Conservation (phyloP, 2,113 vertebrate genomes). For the Varanus komodoensis region DNA sequence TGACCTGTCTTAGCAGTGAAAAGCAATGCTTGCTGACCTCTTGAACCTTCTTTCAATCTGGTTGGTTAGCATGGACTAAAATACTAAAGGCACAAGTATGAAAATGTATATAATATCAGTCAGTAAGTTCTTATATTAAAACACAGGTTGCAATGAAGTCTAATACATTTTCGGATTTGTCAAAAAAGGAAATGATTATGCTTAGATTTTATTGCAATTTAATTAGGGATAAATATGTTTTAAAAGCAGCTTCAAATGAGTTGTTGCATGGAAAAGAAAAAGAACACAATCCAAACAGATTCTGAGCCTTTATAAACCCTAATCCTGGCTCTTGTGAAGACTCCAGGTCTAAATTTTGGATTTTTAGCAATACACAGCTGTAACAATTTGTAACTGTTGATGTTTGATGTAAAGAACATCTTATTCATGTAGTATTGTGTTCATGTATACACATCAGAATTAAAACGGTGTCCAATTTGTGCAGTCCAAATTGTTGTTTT, state of each 20-base stretch:
- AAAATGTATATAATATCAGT: not conserved
- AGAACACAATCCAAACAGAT: not conserved
- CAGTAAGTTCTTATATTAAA: not conserved
- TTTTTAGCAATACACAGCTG: not conserved
- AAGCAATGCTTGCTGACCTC: not conserved
- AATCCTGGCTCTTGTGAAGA: not conserved
- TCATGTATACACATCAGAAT: not conserved
- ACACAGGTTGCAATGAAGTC: not conserved
- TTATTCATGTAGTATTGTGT: not conserved
- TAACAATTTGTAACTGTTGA: not conserved
- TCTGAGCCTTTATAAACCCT: not conserved
- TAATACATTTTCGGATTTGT: not conserved
- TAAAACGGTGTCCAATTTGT: not conserved
- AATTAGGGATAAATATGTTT: not conserved
- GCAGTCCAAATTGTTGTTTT: not conserved
- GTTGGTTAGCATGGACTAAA: no score
- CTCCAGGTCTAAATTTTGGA: not conserved
- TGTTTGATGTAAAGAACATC: not conserved
- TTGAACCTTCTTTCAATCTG: not conserved
- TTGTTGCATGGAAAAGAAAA: not conserved
- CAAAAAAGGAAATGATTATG: not conserved
- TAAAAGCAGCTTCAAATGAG: not conserved
- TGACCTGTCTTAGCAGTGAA: not conserved
- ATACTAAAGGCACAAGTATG: not conserved
- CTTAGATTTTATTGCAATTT: not conserved